Conservation (phyloP, 2,888 invertebrate species). For the Euzetes globulus region DNA sequence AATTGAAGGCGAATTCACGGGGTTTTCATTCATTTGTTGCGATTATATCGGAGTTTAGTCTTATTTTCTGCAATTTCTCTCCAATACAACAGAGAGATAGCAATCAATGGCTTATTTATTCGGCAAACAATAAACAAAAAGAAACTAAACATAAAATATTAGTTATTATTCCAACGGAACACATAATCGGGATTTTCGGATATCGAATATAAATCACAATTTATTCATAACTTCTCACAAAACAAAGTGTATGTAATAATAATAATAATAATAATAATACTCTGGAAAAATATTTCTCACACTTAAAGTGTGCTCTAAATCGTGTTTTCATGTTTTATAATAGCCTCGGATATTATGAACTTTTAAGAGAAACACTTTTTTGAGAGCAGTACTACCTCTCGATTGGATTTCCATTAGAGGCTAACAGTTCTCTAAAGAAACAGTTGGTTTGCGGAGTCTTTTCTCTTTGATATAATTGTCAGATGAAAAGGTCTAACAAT, state of each 20-base stretch:
- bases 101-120: neutral
- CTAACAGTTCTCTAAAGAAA: neutral
- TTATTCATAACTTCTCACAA: neutral
- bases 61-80: neutral
- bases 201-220: neutral
- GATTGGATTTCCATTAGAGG: neutral
- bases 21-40: too few relatives aligned
- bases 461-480: neutral
- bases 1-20: too few relatives aligned
- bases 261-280: neutral
- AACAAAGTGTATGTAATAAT: neutral
- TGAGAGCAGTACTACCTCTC: neutral
- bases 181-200: neutral
- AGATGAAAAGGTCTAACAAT: constrained; percentile 1
- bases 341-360: neutral
- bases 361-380: neutral
- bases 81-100: neutral
- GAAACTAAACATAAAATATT: too few relatives aligned
- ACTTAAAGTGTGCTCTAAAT: constrained; percentile 25
- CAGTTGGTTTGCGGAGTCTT: neutral
- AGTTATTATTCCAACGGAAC: neutral
- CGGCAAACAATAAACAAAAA: neutral
- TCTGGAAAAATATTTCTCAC: constrained; percentile 3
- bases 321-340: constrained; percentile 14
- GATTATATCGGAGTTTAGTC: neutral